These are phyloP conservation scores for Chesias legatella DNA, from an alignment of 2,888 invertebrate species.

Conservation along the genomic window DNA sequence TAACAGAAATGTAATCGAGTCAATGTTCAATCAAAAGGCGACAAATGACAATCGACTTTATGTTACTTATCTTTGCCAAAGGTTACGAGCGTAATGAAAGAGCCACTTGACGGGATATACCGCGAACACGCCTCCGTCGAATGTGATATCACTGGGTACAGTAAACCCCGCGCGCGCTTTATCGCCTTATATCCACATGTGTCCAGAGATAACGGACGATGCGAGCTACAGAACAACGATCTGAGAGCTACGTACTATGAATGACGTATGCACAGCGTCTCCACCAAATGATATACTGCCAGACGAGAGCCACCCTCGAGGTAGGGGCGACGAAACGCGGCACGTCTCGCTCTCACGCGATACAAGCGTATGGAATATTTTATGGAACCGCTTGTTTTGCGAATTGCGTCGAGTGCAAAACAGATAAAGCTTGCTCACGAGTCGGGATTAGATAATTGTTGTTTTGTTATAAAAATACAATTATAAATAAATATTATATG, in stretches of 20 bases:
- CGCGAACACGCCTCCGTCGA: constrained; percentile 67
- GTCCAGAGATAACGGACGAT: constrained; percentile 59
- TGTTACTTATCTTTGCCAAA: constrained; percentile 42
- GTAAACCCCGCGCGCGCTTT: constrained; percentile 51
- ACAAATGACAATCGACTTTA: constrained; percentile 34
- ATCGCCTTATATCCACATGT: constrained; percentile 74
- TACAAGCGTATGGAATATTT: constrained; percentile 75
- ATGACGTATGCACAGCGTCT: constrained; percentile 65
- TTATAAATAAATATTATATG: constrained; percentile 1
- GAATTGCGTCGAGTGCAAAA: constrained; percentile 71
- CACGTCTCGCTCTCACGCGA: constrained; percentile 67
- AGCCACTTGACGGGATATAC: constrained; percentile 43
- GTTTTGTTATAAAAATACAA: constrained; percentile 17
- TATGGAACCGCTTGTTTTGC: constrained; percentile 76
- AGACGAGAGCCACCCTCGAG: constrained; percentile 56
- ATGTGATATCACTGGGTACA: constrained; percentile 68
- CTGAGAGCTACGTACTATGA: constrained; percentile 81
- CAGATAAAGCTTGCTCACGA: constrained; percentile 42
- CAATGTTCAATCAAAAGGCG: background rate
- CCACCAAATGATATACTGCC: constrained; percentile 61
- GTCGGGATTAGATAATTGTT: constrained; percentile 29
- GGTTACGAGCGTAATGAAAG: constrained; percentile 44
- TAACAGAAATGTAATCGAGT: constrained; percentile 38
- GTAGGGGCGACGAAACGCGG: constrained; percentile 55
- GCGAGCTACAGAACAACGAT: constrained; percentile 74